These are phyloP conservation scores for Antennarius maculatus DNA, from an alignment of 2,797 vertebrate species.

Conservation along the genomic window DNA sequence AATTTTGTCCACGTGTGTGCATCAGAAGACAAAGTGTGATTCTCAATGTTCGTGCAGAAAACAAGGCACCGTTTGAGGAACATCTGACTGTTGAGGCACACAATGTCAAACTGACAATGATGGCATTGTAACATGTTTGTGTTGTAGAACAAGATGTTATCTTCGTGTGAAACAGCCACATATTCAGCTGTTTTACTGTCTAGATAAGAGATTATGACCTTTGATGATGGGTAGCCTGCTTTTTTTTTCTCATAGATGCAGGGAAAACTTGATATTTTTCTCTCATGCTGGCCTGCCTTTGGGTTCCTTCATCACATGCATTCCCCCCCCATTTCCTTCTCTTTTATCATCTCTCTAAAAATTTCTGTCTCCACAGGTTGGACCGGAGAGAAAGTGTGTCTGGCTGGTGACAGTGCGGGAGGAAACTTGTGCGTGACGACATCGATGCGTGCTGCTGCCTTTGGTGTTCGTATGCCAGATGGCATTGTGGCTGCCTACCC, in stretches of 20 bases:
- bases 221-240: too few relatives aligned
- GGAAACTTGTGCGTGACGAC: conserved; percentile 91
- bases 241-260: background rate
- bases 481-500: conserved; percentile 91
- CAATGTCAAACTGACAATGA: conserved; percentile 44
- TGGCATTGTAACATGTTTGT: conserved; percentile 28
- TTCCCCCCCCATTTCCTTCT: background rate
- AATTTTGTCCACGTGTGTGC: background rate
- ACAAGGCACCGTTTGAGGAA: conserved; percentile 39
- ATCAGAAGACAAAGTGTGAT: conserved; percentile 27
- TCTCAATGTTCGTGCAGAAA: conserved; percentile 38
- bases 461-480: conserved; percentile 88
- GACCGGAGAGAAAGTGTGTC: conserved; percentile 88
- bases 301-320: too few relatives aligned
- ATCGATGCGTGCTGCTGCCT: conserved; percentile 87
- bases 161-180: background rate
- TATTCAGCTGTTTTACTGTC: conserved; percentile 7
- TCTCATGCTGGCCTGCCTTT: background rate
- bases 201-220: too few relatives aligned
- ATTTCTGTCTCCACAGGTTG: conserved; percentile 78
- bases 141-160: conserved; percentile 35
- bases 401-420: conserved; percentile 91
- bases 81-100: conserved; percentile 26
- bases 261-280: background rate
- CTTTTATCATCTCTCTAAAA: background rate